Base-by-base conservation (phyloP, 2,113 vertebrate species). In the Gallinago paraguaiae region DNA sequence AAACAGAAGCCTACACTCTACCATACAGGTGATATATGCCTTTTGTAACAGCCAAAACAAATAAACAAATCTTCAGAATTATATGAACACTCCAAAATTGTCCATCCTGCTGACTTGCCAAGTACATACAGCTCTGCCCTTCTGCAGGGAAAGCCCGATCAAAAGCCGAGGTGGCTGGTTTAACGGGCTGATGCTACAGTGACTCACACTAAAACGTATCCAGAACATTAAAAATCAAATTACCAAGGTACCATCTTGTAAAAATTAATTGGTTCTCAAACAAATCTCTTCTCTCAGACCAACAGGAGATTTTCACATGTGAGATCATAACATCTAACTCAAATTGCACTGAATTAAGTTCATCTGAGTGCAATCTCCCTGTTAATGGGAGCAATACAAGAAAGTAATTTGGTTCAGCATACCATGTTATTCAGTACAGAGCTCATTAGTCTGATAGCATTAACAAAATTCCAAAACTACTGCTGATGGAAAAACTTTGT, bases 21-120 rank as follows among this genome's bases (percentile, higher is more conserved):
- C 12, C 7, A 14, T 11, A 31, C 0, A 43, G 22, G 18, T 35
- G 51, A 30, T 8, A 6, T 0, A 11, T 17, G 31, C 20, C 35
- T 19, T 19, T 11, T 12, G 35, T 31, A 10, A 4, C 15, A 24
- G 45, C 27, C 61, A 48, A 43, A 76, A 13, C 22, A 48, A 33
- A 17, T 1, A 1, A 59, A 61, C 11, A 69, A 19, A 17, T 3
- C 2, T 4, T 43, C n/a, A 28, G 16, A 3, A 54, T 30, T 30
- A 54, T 17, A 54, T 54, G 16, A 54, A 17, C 4, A 0, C 48
- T 24, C 72, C 63, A 12, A 56, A 80, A 46, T 14, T 31, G 74
- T 17, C 63, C 71, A 17, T 11, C n/a, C 45, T 64, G 30, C 17
- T 39, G 31, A 10, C 18, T 17, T 39, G 30, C 28, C 69, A n/a